Evolutionary conservation across 2,888 invertebrate species (phyloP).

Genomic region (Conchocele bisecta): DNA sequence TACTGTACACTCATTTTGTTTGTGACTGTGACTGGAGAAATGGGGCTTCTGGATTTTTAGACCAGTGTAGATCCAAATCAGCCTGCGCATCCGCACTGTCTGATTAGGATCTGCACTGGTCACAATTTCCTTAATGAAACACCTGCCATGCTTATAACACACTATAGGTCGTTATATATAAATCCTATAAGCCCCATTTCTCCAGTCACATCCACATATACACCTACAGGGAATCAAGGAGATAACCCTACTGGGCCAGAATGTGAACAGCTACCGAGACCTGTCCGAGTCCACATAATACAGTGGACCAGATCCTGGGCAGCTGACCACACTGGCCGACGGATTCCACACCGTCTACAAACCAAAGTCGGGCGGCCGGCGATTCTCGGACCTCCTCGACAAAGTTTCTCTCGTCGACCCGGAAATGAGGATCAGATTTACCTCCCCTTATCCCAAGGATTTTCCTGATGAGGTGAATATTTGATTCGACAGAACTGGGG

Average conservation of each 20-base stretch:
- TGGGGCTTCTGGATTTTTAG: too few species aligned
- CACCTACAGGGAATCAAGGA: conserved; percentile 94
- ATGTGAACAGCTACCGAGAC: conserved; percentile 98
- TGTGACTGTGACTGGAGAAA: too few species aligned
- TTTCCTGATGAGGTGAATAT: conserved; percentile 96
- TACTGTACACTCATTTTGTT: too few species aligned
- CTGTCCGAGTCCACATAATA: conserved; percentile 82
- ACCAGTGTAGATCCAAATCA: too few species aligned
- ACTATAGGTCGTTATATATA: too few species aligned
- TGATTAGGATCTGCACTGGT: too few species aligned
- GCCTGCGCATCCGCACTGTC: too few species aligned
- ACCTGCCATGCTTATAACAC: too few species aligned
- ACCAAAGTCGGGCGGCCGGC: conserved; percentile 85
- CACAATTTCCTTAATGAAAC: too few species aligned
- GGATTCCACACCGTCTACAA: conserved; percentile 92
- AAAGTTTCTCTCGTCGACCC: conserved; percentile 92
- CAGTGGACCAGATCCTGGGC: conserved; percentile 20
- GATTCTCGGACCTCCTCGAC: conserved; percentile 93
- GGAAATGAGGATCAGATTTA: conserved; percentile 94
- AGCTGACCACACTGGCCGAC: conserved; percentile 57
- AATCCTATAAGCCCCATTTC: too few species aligned
- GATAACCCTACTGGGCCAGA: conserved; percentile 91
- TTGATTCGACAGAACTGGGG: too few species aligned
- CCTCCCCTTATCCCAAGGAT: conserved; percentile 99
- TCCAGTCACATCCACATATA: too few species aligned